Base-by-base conservation (phyloP, 1,140 invertebrate species). In the Philaenus spumarius region DNA sequence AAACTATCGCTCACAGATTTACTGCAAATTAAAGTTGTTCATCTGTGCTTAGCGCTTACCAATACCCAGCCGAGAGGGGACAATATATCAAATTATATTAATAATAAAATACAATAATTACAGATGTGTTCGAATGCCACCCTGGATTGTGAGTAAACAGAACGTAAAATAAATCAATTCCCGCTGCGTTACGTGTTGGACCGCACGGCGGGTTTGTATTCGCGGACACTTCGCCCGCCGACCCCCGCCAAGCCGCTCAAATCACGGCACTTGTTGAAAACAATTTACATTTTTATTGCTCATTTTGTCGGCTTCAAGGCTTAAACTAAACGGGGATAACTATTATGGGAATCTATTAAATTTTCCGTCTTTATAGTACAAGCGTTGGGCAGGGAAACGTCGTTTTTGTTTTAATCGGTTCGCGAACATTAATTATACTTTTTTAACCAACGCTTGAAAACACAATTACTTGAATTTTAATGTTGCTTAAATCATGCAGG, bases 201-300 rank as follows among this genome's bases (percentile, higher is more conserved):
- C 17, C 17, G 14, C 17, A 3, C 17, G 14, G 12, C 39, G 39
- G 17, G 39, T 14, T n/a, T n/a, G 17, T 14, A 40, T 40, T 17
- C 17, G 17, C 12, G 14, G 39, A 14, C 39, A 40, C 12, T 17
- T 15, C 24, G 23, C 6, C 17, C 11, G 20, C 48, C 12, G 48
- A 15, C n/a, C 17, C 51, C 52, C 52, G 37, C 37, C n/a, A 17
- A 11, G 52, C 40, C 7, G 30, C 11, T 37, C 50, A 53, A 24
- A 43, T 24, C 37, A 43, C 17, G 39, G 35, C 52, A 55, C 52
- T 55, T 55, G 52, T 55, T 55, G 52, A 55, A 55, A 55, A 42
- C 52, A 55, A 55, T 55, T 55, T 55, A 55, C 52, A 55, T 55
- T 55, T 55, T 55, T 55, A 55, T 55, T 55, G 52, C 52, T 55